Base-by-base conservation (phyloP, 2,888 invertebrate species). In the Brachyptera putata region DNA sequence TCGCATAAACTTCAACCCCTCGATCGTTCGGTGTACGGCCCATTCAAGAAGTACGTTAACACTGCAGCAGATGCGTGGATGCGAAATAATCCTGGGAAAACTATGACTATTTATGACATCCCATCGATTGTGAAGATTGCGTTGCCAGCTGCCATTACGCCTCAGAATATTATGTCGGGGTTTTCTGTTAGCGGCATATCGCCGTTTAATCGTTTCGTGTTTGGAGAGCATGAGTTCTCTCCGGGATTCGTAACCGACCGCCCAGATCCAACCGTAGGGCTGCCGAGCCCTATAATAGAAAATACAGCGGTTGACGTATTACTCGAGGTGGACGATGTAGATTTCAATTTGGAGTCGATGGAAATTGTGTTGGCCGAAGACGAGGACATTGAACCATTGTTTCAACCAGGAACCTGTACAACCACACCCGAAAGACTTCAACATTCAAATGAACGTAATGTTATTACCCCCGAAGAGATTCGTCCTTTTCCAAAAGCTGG, bases 1-100 rank as follows among this genome's bases (percentile, higher is more conserved):
- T 69, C 72, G 2, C 73, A 71, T 56, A n/a, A n/a, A 73, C 73
- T 76, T 49, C 76, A 76, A 68, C 75, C 74, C 13, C 66, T 75
- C 14, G 73, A 76, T 65, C 69, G 72, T 7, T 69, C 71, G 22
- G 67, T 75, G 2, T 72, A 69, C 65, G 71, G 71, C 5, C 74
- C 73, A 22, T 71, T 75, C 43, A 75, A 75, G 64, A 67, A 63
- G 57, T 66, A 60, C 57, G 62, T 67, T 53, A 68, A 68, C 50
- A 57, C 58, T 26, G 66, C 67, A 24, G 62, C 61, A 39, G 69
- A 66, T 58, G 61, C 58, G 22, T 70, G 46, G 46, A 61, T 61
- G 61, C 25, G 41, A 16, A 57, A 48, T 25, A 57, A 61, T 25
- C 49, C 57, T 24, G 69, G 66, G 26, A 60, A 60, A 61, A 67